Evolutionary conservation across 2,113 vertebrate species (phyloP).

Genomic region (Macaca fascicularis): T2T-MFA8v1.1 NC_088376.1:151919001-151919500

Average conservation of each 20-base stretch:
- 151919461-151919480: not conserved
- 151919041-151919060: not conserved
- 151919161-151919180: not conserved
- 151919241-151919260: not conserved
- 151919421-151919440: not conserved
- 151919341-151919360: not conserved
- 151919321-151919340: not conserved
- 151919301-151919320: not conserved
- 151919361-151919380: not conserved
- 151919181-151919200: not conserved
- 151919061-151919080: not conserved
- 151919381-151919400: not conserved
- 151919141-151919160: not conserved
- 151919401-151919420: not conserved
- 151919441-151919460: not conserved
- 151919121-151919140: fast-evolving
- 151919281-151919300: not conserved
- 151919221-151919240: not conserved
- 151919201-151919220: not conserved
- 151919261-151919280: not conserved
- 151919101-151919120: too few relatives aligned
- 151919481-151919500: not conserved
- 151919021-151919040: not conserved
- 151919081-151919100: not conserved
- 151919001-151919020: not conserved